phyloP scores from a whole-genome alignment of 2,797 vertebrate genomes.

The Danio choprae region DNA sequence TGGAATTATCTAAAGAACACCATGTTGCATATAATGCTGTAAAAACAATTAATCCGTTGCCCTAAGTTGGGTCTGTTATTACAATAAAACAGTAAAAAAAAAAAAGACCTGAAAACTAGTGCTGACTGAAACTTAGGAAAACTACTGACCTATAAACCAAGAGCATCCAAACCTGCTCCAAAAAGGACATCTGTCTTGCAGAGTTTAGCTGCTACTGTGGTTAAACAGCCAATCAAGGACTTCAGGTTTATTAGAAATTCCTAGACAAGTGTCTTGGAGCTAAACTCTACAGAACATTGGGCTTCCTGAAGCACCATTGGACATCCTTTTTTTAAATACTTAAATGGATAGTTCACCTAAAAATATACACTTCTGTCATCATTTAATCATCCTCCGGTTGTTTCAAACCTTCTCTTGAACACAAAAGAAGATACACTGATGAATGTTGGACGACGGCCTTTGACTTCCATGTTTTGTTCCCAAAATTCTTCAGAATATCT shows the following conservation, averaged over 20 bases:
- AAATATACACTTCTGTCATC: neutral
- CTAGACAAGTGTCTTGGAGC: too few species aligned
- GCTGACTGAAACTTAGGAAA: neutral
- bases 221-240: neutral
- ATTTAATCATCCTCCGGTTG: neutral
- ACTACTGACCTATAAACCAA: neutral
- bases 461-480: too few species aligned
- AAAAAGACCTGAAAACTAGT: neutral
- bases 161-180: neutral
- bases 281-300: too few species aligned
- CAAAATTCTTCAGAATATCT: too few species aligned
- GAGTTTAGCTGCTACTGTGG: neutral
- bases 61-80: neutral
- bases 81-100: constrained; percentile 1
- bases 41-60: neutral
- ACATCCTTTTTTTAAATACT: neutral
- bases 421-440: too few species aligned
- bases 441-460: too few species aligned
- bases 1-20: neutral
- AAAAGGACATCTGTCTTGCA: neutral
- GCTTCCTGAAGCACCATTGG: too few species aligned
- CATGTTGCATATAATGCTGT: neutral
- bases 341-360: neutral
- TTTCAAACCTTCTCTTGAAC: too few species aligned
- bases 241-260: neutral